Base-by-base conservation (phyloP, 1,140 invertebrate species). In the Drosophila sp. region DNA sequence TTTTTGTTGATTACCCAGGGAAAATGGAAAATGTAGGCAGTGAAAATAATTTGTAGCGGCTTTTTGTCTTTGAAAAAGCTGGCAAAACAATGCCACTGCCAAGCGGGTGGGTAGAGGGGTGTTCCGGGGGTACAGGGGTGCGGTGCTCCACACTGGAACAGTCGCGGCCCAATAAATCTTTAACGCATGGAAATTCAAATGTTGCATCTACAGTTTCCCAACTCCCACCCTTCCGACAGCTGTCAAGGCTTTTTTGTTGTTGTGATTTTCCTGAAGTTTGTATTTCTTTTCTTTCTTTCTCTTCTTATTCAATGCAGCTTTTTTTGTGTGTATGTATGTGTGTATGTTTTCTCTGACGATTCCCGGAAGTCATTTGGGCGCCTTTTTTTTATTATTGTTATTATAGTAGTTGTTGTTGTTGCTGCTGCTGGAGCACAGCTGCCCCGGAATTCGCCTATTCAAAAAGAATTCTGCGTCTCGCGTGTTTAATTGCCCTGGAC, bases 131-230 rank as follows among this genome's bases (percentile, higher is more conserved):
- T 25, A 16, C 2, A 34, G 38, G 53, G 32, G 29, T 32, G 32
- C 21, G 21, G 29, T 21, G 56, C 46, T 41, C 40, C 51, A 48
- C 9, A 43, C 36, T 70, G 46, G 50, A 70, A 62, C 64, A 56
- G 56, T 62, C 16, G 57, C 65, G 50, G 65, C 65, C 81, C 83
- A 82, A 87, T 87, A 87, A 87, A 82, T 87, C 83, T 89, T 72
- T 78, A 75, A 71, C 83, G 78, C 71, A 73, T 70, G 65, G 18
- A 72, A 87, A 86, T 86, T 82, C 82, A 87, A 87, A 87, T 87
- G 82, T 87, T 86, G 73, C 81, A 70, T 82, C 80, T 83, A 56
- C 61, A 43, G 45, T 27, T 61, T 73, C 8, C 54, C 14, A 5
- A n/a, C 25, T 21, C 18, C 50, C 46, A 32, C 43, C 45, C 16